A percentile compares a stretch with the other conserved stretches of the same genome.
phyloP scores from a whole-genome alignment of 2,797 vertebrate species.

The Sternotherus odoratus region DNA sequence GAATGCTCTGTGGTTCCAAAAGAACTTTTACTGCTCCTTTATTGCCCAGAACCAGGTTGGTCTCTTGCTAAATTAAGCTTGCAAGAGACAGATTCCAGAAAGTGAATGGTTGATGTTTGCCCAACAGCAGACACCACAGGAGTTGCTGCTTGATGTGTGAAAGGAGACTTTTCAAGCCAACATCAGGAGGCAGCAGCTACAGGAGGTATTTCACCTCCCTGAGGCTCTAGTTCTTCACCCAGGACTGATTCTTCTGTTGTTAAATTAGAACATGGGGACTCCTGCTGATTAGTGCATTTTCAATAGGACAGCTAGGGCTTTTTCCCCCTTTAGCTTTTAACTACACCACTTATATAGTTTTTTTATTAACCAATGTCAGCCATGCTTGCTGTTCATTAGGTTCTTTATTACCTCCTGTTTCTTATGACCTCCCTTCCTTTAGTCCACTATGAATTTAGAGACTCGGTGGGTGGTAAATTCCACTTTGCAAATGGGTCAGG shows the following conservation, averaged over 20 bases:
- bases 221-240: not conserved
- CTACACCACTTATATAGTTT: not conserved
- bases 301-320: not conserved
- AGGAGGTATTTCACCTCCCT: rapidly evolving
- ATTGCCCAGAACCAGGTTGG: not conserved
- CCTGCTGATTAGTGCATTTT: not conserved
- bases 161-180: not conserved
- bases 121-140: not conserved
- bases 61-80: not conserved
- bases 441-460: not conserved
- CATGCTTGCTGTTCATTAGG: not conserved
- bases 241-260: slow-evolving; percentile 16
- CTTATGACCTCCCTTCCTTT: not conserved
- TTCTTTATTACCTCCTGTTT: not conserved
- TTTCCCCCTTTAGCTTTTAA: not conserved
- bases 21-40: not conserved
- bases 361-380: not conserved
- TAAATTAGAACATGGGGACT: not conserved
- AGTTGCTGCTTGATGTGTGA: not conserved
- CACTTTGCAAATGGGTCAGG: rapidly evolving
- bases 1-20: not conserved
- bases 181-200: not conserved
- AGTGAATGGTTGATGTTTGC: not conserved
- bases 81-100: not conserved
- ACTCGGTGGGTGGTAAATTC: not conserved